Percentiles rank a stretch among this genome's conserved stretches.
phyloP scores from a whole-genome alignment of 2,113 vertebrate species.

The Speoplatyrhinus poulsoni region DNA sequence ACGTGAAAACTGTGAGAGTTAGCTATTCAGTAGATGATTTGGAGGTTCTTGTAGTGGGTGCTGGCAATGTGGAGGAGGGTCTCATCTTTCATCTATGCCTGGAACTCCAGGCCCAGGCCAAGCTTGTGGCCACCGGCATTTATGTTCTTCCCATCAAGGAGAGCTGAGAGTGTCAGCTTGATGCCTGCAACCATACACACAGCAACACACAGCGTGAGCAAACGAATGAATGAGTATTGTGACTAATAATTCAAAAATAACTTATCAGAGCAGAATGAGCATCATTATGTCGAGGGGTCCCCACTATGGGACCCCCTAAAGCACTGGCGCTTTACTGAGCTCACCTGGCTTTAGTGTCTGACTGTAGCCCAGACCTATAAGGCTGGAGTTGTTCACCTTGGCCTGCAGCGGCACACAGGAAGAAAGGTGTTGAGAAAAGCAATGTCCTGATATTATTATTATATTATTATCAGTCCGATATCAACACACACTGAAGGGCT shows the following conservation, averaged over 20 bases:
- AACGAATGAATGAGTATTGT: not conserved
- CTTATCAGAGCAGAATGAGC: too few species aligned
- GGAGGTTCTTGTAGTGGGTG: conserved; percentile 51
- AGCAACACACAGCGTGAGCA: not conserved
- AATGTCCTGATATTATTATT: too few species aligned
- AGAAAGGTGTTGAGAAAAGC: too few species aligned
- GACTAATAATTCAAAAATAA: too few species aligned
- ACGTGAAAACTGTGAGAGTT: conserved; percentile 81
- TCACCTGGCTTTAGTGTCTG: conserved; percentile 96
- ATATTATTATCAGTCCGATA: too few species aligned
- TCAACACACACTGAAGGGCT: too few species aligned
- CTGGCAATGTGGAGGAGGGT: conserved; percentile 34
- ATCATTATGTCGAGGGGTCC: too few species aligned
- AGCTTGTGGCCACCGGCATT: conserved; percentile 96
- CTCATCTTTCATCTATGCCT: conserved; percentile 82
- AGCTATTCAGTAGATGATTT: conserved; percentile 83
- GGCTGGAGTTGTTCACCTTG: conserved; percentile 98
- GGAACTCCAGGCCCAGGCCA: conserved; percentile 94
- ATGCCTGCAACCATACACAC: conserved; percentile 78
- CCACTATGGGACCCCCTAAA: too few species aligned
- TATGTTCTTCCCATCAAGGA: conserved; percentile 96
- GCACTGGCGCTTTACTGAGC: conserved; percentile 25
- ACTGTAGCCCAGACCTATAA: conserved; percentile 95
- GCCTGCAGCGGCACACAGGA: conserved; percentile 72
- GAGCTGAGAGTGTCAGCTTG: conserved; percentile 92